Percentiles rank a stretch among this genome's conserved stretches.
These are phyloP conservation scores for Pangasianodon gigas DNA, from an alignment of 2,113 vertebrate species.

Conservation along the genomic window DNA sequence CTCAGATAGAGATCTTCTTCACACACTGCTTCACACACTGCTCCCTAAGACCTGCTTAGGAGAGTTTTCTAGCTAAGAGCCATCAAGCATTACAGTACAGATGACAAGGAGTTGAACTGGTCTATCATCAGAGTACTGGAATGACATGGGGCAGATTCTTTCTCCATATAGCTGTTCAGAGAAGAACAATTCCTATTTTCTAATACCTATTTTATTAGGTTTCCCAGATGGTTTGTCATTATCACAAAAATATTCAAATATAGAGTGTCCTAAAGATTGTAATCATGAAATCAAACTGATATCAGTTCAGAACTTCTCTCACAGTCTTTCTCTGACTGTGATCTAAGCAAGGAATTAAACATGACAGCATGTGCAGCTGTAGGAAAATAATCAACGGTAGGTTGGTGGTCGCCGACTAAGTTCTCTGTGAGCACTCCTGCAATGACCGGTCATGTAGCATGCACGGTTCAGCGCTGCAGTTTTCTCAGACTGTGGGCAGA, in stretches of 20 bases:
- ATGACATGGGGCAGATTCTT: background rate
- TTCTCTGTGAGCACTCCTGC: background rate
- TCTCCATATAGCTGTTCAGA: background rate
- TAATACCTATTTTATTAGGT: background rate
- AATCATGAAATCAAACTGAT: background rate
- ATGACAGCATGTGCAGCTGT: background rate
- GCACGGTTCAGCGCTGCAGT: background rate
- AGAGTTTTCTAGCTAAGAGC: background rate
- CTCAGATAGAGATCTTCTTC: background rate
- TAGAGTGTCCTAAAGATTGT: background rate
- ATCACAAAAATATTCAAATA: background rate
- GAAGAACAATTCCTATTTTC: background rate
- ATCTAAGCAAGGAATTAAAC: background rate
- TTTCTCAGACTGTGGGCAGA: background rate
- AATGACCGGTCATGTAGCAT: background rate
- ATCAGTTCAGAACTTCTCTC: background rate
- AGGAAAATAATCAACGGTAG: background rate
- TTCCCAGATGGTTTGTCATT: background rate
- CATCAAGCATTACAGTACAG: background rate
- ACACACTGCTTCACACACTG: background rate
- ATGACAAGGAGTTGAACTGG: background rate
- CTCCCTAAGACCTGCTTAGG: background rate
- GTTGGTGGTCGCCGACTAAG: background rate
- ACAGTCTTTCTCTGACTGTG: background rate
- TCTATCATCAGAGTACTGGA: background rate